Conservation (phyloP, 2,888 invertebrate genomes). For the Drosophila atroscutellata region DNA sequence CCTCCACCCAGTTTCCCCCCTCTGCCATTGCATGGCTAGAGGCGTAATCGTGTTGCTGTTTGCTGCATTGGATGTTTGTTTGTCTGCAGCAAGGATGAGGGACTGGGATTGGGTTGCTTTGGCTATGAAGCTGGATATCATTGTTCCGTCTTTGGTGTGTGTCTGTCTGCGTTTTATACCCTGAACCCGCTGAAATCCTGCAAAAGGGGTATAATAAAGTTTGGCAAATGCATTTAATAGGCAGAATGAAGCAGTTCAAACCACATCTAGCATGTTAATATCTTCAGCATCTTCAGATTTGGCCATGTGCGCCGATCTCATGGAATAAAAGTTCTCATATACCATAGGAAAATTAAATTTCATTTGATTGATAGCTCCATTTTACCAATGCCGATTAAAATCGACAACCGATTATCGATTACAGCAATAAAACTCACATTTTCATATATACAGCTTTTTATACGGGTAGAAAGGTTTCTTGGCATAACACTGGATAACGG, state of each 20-base stretch:
- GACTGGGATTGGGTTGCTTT: neutral
- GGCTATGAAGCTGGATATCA: constrained; percentile 45
- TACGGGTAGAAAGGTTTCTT: neutral
- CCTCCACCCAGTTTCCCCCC: neutral
- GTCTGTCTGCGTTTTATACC: constrained; percentile 27
- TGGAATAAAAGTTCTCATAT: neutral
- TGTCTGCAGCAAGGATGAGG: constrained; percentile 45
- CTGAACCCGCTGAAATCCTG: neutral
- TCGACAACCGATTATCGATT: neutral
- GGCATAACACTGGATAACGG: neutral
- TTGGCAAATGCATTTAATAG: neutral
- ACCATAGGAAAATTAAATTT: neutral
- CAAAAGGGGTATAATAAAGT: neutral
- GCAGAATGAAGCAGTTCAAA: neutral
- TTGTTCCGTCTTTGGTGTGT: constrained; percentile 48
- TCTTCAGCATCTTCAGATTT: too few relatives aligned
- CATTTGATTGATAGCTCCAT: neutral
- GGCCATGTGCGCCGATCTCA: neutral
- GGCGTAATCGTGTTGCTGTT: constrained; percentile 75
- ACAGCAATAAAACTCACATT: neutral
- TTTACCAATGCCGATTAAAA: neutral
- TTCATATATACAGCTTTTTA: neutral
- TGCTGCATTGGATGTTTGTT: constrained; percentile 76
- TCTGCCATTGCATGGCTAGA: constrained; percentile 48
- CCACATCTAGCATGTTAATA: neutral